phyloP scores from a whole-genome alignment of 1,140 invertebrate species.

The Eurosta solidaginis region DNA sequence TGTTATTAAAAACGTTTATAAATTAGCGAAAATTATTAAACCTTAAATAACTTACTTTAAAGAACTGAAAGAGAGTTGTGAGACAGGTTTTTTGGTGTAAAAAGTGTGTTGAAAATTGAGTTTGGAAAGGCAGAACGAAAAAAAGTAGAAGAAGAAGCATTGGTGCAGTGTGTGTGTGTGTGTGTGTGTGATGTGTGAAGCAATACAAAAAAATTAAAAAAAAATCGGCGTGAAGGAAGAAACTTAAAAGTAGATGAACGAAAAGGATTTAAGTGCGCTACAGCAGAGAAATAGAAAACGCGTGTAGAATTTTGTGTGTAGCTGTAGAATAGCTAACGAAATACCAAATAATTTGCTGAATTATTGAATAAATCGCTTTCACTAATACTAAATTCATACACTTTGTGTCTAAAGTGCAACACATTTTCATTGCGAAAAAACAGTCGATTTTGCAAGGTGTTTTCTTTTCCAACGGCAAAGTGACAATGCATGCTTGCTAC shows the following conservation, averaged over 20 bases:
- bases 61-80: neutral
- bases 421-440: neutral
- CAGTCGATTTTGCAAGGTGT: neutral
- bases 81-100: neutral
- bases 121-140: neutral
- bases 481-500: neutral
- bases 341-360: neutral
- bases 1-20: neutral
- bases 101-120: constrained; percentile 18
- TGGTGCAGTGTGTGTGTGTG: neutral
- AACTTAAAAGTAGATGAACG: constrained; percentile 1
- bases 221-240: constrained; percentile 24
- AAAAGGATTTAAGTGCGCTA: constrained; percentile 9
- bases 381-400: neutral
- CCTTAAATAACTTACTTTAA: neutral
- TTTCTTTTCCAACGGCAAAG: neutral
- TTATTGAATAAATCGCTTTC: neutral
- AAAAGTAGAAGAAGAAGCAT: constrained; percentile 12
- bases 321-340: too few species aligned
- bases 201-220: neutral
- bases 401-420: too few species aligned
- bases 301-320: constrained; percentile 1
- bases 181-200: constrained; percentile 7
- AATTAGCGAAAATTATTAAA: neutral
- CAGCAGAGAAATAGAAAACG: neutral